Evolutionary conservation across 2,797 vertebrate genomes (phyloP).

Genomic region (Euphonia xanthogaster): DNA sequence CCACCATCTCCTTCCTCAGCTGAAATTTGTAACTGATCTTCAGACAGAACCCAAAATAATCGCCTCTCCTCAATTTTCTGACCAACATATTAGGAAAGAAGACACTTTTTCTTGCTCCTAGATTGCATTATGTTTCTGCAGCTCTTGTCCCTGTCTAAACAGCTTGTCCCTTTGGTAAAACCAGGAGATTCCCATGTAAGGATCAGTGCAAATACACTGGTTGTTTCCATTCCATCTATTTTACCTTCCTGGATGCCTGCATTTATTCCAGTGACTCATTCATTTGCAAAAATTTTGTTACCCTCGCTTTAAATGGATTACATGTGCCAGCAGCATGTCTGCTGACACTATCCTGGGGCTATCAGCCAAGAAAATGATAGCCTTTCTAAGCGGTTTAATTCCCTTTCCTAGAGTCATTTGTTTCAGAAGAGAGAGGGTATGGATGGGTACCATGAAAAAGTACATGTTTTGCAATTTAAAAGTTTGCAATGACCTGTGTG

Average conservation of each 20-base stretch:
- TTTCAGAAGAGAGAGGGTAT: background rate
- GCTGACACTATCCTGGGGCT: background rate
- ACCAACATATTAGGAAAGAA: background rate
- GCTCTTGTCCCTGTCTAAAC: background rate
- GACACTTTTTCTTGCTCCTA: background rate
- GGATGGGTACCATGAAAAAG: background rate
- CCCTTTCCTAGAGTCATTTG: background rate
- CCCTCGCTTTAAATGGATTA: background rate
- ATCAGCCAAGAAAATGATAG: background rate
- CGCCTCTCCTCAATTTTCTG: background rate
- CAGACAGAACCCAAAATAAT: background rate
- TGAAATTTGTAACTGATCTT: background rate
- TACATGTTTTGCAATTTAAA: background rate
- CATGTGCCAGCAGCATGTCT: background rate
- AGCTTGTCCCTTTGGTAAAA: background rate
- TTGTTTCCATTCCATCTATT: background rate
- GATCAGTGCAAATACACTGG: background rate
- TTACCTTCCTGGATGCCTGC: background rate
- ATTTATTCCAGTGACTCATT: background rate
- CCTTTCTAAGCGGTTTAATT: background rate
- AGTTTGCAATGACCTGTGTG: background rate
- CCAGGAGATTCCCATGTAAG: background rate
- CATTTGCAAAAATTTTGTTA: background rate
- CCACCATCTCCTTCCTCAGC: background rate
- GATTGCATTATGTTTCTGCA: background rate